Evolutionary conservation across 1,140 invertebrate species (phyloP).

Genomic region (Ostrea edulis): DNA sequence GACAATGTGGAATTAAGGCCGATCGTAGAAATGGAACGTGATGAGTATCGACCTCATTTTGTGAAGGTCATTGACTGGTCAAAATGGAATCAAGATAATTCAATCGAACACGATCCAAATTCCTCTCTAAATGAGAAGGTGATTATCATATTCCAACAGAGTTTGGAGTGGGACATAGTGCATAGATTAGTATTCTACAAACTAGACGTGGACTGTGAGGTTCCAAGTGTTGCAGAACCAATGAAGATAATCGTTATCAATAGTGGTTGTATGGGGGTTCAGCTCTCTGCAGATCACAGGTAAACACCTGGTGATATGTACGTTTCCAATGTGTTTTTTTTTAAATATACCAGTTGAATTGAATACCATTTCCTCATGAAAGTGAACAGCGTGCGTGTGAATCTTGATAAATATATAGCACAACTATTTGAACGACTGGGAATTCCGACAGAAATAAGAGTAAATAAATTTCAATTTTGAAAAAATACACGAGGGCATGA

Average conservation of each 20-base stretch:
- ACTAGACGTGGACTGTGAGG: background rate
- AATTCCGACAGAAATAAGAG: too few species aligned
- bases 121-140: background rate
- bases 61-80: slow-evolving; percentile 14
- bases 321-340: too few species aligned
- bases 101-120: background rate
- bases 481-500: too few species aligned
- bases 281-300: background rate
- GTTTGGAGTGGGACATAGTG: background rate
- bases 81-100: background rate
- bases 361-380: too few species aligned
- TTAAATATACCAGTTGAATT: too few species aligned
- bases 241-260: background rate
- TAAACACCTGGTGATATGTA: background rate
- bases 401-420: too few species aligned
- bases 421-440: too few species aligned
- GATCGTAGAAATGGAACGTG: background rate
- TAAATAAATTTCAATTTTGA: too few species aligned
- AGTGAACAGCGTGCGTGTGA: too few species aligned
- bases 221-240: background rate
- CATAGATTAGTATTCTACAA: background rate
- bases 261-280: background rate
- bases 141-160: background rate
- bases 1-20: slow-evolving; percentile 3
- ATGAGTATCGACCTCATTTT: slow-evolving; percentile 23